phyloP scores from a whole-genome alignment of 2,797 vertebrate species.

The Cyprinella venusta region DNA sequence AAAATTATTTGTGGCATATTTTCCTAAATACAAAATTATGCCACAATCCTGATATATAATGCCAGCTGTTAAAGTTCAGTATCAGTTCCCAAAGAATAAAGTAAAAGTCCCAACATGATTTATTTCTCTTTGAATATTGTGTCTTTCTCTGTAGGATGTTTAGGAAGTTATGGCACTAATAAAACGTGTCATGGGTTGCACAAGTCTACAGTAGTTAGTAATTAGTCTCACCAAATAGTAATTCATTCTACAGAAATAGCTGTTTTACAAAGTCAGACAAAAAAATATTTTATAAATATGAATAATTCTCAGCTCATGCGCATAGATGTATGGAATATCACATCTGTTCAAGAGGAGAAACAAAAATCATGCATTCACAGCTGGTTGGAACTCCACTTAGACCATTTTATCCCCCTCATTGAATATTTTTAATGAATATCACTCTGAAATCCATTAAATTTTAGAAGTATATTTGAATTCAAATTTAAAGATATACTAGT shows the following conservation, averaged over 20 bases:
- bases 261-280: slow-evolving; percentile 1
- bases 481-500: background rate
- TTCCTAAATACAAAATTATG: background rate
- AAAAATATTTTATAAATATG: background rate
- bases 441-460: background rate
- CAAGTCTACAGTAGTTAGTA: background rate
- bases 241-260: background rate
- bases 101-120: background rate
- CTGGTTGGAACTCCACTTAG: background rate
- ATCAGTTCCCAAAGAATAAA: background rate
- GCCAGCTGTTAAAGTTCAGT: background rate
- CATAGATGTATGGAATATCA: background rate
- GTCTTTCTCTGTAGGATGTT: background rate
- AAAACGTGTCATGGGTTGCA: background rate
- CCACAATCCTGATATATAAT: background rate
- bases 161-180: background rate
- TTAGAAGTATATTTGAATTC: background rate
- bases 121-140: background rate
- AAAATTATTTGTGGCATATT: background rate
- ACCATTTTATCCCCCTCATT: background rate
- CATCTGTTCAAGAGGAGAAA: background rate
- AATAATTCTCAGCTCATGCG: background rate
- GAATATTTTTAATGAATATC: background rate
- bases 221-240: background rate
- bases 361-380: background rate